Conservation (phyloP, 2,797 vertebrate genomes). For the Pogoniulus pusillus region DNA sequence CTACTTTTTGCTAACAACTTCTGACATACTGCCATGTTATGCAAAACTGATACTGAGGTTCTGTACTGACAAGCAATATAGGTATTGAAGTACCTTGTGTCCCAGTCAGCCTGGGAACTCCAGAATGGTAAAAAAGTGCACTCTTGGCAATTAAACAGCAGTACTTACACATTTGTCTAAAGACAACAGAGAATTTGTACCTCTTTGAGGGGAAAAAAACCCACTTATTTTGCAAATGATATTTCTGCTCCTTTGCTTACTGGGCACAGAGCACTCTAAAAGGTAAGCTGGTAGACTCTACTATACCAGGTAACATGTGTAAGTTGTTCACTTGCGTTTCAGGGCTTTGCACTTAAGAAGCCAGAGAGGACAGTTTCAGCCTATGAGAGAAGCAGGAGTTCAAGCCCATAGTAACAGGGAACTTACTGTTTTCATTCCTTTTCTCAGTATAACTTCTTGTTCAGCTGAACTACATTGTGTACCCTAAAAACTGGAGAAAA, state of each 20-base stretch:
- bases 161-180: not conserved
- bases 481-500: conserved; percentile 47
- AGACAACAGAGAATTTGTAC: not conserved
- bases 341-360: not conserved
- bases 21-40: not conserved
- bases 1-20: not conserved
- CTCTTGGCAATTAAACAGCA: not conserved
- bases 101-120: not conserved
- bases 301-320: not conserved
- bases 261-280: not conserved
- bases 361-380: not conserved
- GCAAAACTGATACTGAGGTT: not conserved
- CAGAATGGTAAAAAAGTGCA: not conserved
- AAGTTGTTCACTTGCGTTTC: not conserved
- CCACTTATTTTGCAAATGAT: not conserved
- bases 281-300: not conserved
- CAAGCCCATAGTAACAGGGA: not conserved
- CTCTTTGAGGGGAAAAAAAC: not conserved
- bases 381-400: not conserved
- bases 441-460: not conserved
- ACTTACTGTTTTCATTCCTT: not conserved
- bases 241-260: not conserved
- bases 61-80: not conserved
- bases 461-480: not conserved
- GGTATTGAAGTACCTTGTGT: not conserved